Percentiles rank a stretch among this genome's conserved stretches.
Evolutionary conservation across 2,113 vertebrate genomes (phyloP).

Genomic region (Phylloscopus whistleri): DNA sequence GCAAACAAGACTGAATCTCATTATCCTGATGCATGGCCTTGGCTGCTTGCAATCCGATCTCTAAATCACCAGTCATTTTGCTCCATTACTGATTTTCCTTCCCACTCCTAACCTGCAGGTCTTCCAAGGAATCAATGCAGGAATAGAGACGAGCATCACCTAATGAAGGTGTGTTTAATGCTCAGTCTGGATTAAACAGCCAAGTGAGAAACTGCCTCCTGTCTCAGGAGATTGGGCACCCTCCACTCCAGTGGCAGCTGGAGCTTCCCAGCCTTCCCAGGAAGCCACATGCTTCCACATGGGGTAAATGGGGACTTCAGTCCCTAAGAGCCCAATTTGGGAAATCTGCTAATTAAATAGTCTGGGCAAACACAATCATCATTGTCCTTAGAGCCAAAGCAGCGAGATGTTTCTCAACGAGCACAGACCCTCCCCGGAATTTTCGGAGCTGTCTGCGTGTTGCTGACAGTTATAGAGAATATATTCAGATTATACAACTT

Average conservation of each 20-base stretch:
- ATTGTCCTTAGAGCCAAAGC: not conserved
- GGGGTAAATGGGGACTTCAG: not conserved
- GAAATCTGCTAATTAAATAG: slow-evolving; percentile 10
- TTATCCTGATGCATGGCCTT: slow-evolving; percentile 44
- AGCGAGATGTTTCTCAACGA: not conserved
- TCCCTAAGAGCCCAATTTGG: not conserved
- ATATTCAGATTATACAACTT: not conserved
- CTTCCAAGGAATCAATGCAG: slow-evolving; percentile 39
- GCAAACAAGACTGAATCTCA: slow-evolving; percentile 54
- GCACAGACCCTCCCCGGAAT: not conserved
- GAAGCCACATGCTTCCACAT: not conserved
- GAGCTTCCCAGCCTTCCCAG: not conserved
- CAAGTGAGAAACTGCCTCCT: not conserved
- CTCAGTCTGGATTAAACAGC: not conserved
- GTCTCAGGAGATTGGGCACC: not conserved
- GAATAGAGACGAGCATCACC: not conserved
- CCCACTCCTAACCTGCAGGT: not conserved
- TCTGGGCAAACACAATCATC: not conserved
- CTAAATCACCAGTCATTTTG: slow-evolving; percentile 45
- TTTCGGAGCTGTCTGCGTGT: not conserved
- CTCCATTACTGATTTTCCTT: slow-evolving; percentile 40
- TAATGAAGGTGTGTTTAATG: not conserved
- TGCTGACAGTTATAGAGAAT: not conserved
- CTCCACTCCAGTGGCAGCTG: not conserved
- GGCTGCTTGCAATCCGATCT: slow-evolving; percentile 25